A percentile compares a stretch with the other conserved stretches of the same genome.
phyloP scores from a whole-genome alignment of 2,888 invertebrate species.

The Caenorhabditis doughertyi region DNA sequence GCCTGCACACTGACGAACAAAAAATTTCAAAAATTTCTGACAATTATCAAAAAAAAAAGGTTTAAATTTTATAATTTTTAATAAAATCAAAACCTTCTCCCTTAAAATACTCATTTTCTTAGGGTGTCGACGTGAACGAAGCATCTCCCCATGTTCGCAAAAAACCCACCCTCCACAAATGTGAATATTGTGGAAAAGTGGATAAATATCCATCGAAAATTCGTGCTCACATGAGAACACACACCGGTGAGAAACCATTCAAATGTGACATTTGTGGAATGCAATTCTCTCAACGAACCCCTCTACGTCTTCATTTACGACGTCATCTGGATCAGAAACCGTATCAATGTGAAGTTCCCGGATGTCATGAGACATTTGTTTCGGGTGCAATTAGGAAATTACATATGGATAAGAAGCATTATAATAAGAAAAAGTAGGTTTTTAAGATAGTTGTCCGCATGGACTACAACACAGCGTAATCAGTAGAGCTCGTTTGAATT shows the following conservation, averaged over 20 bases:
- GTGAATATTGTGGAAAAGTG: constrained; percentile 75
- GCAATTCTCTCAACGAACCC: constrained; percentile 76
- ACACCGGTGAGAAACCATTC: constrained; percentile 78
- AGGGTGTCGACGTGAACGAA: constrained; percentile 71
- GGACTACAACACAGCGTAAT: too few relatives aligned
- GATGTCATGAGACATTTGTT: constrained; percentile 68
- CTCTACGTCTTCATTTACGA: constrained; percentile 76
- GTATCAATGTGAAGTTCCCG: constrained; percentile 63
- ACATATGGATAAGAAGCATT: constrained; percentile 73
- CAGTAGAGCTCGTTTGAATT: neutral
- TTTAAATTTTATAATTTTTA: too few relatives aligned
- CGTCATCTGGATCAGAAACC: constrained; percentile 75
- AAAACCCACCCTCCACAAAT: constrained; percentile 74
- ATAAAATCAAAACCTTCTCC: too few relatives aligned
- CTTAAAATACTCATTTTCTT: too few relatives aligned
- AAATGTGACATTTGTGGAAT: constrained; percentile 77
- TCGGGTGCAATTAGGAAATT: constrained; percentile 74
- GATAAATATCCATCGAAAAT: constrained; percentile 80
- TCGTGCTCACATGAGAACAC: constrained; percentile 77
- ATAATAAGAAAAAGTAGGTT: constrained; percentile 67
- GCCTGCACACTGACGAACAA: too few relatives aligned
- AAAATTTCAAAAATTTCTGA: too few relatives aligned
- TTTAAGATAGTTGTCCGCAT: too few relatives aligned
- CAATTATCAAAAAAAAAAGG: too few relatives aligned
- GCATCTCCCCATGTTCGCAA: constrained; percentile 76